phyloP scores from a whole-genome alignment of 2,888 invertebrate genomes.

The Noctua janthina region DNA sequence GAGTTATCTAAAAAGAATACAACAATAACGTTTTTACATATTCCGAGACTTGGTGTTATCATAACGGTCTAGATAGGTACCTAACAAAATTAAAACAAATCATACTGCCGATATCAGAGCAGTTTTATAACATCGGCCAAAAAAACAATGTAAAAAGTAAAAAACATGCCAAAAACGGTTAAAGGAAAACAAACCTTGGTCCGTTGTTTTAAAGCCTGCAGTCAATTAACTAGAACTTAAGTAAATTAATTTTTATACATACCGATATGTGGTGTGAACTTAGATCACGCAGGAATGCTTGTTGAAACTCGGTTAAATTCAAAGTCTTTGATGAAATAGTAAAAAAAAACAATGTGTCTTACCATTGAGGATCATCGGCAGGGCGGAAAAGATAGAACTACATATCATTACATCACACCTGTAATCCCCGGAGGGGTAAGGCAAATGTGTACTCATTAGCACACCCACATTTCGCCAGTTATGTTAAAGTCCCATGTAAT shows the following conservation, averaged over 20 bases:
- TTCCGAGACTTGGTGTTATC: conserved; percentile 1
- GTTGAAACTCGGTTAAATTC: neutral
- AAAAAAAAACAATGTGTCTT: neutral
- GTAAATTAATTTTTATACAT: conserved; percentile 26
- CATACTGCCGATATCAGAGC: neutral
- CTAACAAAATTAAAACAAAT: conserved; percentile 4
- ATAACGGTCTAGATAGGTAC: neutral
- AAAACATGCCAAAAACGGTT: neutral
- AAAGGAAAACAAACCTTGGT: conserved; percentile 41
- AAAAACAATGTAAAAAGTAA: neutral
- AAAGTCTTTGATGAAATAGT: neutral
- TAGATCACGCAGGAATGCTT: neutral
- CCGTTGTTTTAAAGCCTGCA: neutral
- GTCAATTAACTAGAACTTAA: neutral
- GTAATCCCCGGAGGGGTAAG: too few species aligned
- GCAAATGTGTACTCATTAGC: too few species aligned
- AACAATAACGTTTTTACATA: conserved; percentile 23
- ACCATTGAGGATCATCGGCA: neutral
- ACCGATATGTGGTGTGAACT: conserved; percentile 12
- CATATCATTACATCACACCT: too few species aligned
- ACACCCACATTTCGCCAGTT: too few species aligned
- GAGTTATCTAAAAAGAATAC: conserved; percentile 15
- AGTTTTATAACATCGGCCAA: neutral
- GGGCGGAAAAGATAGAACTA: neutral
- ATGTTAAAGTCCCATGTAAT: too few species aligned